A percentile compares a stretch with the other conserved stretches of the same genome.
Conservation (phyloP, 2,113 vertebrate species). For the Brachyhypopomus occidentalis region DNA sequence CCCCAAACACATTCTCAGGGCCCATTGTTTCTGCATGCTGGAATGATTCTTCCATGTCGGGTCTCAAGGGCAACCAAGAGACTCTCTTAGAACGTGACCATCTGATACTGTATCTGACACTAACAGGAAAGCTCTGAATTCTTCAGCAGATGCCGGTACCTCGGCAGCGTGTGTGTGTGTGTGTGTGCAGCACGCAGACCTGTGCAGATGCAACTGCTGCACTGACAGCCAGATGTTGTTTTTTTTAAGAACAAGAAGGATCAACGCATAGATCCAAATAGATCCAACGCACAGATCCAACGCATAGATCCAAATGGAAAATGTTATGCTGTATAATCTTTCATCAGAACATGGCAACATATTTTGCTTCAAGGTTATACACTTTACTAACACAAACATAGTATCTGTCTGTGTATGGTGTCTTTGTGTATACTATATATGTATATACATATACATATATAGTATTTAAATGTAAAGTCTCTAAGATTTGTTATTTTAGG, state of each 20-base stretch:
- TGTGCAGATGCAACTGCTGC: background rate
- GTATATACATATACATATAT: no score
- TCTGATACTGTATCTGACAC: conserved; percentile 37
- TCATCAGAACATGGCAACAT: background rate
- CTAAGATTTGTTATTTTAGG: no score
- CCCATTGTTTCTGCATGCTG: conserved; percentile 18
- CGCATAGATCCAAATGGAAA: background rate
- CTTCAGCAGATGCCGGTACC: no score
- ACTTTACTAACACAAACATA: background rate
- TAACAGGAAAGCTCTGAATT: background rate
- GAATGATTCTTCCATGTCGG: conserved; percentile 12
- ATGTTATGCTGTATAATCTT: background rate
- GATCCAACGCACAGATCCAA: no score
- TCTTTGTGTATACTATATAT: no score
- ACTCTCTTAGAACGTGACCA: conserved; percentile 21
- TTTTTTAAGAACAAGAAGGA: background rate
- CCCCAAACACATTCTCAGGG: no score
- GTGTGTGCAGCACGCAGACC: background rate
- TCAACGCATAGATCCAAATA: background rate
- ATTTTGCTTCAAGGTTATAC: background rate
- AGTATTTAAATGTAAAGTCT: no score
- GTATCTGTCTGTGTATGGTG: no score
- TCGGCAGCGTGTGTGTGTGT: background rate
- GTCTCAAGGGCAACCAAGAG: conserved; percentile 45
- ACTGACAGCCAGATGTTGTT: no score